A percentile compares a stretch with the other conserved stretches of the same genome.
Conservation (phyloP, 2,888 invertebrate genomes). For the Chrysina gloriosa region DNA sequence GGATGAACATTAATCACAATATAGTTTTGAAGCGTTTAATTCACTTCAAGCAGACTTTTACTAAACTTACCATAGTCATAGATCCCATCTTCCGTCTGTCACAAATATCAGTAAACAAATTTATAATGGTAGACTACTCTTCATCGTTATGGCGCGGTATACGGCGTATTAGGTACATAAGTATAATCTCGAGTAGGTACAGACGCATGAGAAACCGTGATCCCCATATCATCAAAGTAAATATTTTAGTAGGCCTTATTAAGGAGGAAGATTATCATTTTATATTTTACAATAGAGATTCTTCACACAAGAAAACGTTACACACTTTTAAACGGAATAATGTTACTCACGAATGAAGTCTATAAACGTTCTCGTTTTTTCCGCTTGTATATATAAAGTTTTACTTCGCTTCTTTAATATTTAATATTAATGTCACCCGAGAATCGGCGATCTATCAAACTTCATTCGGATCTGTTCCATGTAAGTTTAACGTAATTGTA, state of each 20-base stretch:
- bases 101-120: no score
- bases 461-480: not conserved
- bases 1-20: no score
- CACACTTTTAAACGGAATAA: constrained; percentile 22
- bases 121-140: no score
- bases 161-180: no score
- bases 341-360: not conserved
- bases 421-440: constrained; percentile 20
- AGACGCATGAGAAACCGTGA: no score
- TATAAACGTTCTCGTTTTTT: not conserved
- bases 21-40: no score
- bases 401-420: not conserved
- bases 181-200: no score
- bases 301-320: constrained; percentile 3
- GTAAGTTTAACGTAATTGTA: constrained; percentile 14
- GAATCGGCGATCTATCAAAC: not conserved
- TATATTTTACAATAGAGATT: not conserved
- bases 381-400: constrained; percentile 7
- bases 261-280: not conserved
- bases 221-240: constrained; percentile 3
- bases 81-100: no score
- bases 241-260: not conserved
- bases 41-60: no score
- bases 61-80: no score
- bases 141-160: no score